phyloP scores from a whole-genome alignment of 2,797 vertebrate species.

The Phoxinus dragarum region DNA sequence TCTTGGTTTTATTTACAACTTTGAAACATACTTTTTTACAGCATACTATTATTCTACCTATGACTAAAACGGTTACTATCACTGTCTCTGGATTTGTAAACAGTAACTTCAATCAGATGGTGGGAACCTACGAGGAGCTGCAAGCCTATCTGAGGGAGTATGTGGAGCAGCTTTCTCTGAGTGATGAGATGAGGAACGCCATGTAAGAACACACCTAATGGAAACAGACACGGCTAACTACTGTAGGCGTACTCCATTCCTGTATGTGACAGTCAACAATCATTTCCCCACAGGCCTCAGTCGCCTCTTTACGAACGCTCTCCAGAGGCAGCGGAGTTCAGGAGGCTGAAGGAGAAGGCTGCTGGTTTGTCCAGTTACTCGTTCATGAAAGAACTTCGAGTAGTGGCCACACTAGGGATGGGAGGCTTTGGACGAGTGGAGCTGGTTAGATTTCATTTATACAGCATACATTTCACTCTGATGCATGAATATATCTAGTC shows the following conservation, averaged over 20 bases:
- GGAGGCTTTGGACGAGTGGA: slow-evolving; percentile 84
- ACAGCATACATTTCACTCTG: background rate
- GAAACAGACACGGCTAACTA: background rate
- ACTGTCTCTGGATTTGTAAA: background rate
- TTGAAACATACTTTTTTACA: background rate
- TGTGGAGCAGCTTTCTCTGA: slow-evolving; percentile 78
- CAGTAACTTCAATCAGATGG: slow-evolving; percentile 84
- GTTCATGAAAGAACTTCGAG: slow-evolving; percentile 75
- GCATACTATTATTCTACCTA: background rate
- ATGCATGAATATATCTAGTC: background rate
- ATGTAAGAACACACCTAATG: slow-evolving; percentile 66
- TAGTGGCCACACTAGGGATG: slow-evolving; percentile 79
- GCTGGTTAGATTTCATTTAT: slow-evolving; percentile 72
- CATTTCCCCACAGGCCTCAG: slow-evolving; percentile 65
- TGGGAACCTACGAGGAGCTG: slow-evolving; percentile 83
- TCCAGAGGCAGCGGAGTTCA: slow-evolving; percentile 70
- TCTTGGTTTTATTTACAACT: background rate
- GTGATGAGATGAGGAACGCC: slow-evolving; percentile 78
- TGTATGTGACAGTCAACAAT: slow-evolving; percentile 19
- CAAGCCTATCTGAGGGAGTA: slow-evolving; percentile 80
- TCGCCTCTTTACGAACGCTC: slow-evolving; percentile 70
- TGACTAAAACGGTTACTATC: background rate
- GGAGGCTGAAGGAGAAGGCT: slow-evolving; percentile 72
- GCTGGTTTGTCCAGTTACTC: slow-evolving; percentile 65
- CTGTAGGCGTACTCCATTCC: too few relatives aligned